phyloP scores from a whole-genome alignment of 2,888 invertebrate species.

The Tenthredo livida region DNA sequence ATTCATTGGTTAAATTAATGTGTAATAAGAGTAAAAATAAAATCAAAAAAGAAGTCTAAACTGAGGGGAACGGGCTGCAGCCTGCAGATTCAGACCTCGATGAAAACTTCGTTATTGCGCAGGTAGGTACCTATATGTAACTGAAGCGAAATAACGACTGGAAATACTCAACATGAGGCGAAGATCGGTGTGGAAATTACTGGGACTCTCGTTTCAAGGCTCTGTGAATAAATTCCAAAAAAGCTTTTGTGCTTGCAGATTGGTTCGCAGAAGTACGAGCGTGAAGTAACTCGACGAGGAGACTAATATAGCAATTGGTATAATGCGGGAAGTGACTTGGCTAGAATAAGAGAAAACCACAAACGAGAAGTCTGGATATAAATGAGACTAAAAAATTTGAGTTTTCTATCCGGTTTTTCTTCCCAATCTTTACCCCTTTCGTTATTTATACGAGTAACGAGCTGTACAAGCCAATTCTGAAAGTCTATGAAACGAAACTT shows the following conservation, averaged over 20 bases:
- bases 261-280: background rate
- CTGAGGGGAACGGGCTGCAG: background rate
- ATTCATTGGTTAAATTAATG: background rate
- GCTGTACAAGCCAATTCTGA: background rate
- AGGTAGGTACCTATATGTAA: background rate
- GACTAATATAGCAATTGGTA: background rate
- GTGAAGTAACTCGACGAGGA: background rate
- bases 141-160: slow-evolving; percentile 21
- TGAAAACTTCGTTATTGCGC: background rate
- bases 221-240: slow-evolving; percentile 9
- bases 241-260: background rate
- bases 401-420: background rate
- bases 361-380: background rate
- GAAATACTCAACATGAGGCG: slow-evolving; percentile 14
- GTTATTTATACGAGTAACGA: background rate
- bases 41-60: background rate
- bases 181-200: background rate
- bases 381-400: background rate
- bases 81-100: background rate
- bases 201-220: slow-evolving; percentile 25
- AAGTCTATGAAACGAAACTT: slow-evolving; percentile 18
- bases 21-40: background rate
- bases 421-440: background rate
- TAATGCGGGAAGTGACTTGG: background rate
- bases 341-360: background rate